Evolutionary conservation across 2,888 invertebrate genomes (phyloP).

Genomic region (Polia nebulosa): DNA sequence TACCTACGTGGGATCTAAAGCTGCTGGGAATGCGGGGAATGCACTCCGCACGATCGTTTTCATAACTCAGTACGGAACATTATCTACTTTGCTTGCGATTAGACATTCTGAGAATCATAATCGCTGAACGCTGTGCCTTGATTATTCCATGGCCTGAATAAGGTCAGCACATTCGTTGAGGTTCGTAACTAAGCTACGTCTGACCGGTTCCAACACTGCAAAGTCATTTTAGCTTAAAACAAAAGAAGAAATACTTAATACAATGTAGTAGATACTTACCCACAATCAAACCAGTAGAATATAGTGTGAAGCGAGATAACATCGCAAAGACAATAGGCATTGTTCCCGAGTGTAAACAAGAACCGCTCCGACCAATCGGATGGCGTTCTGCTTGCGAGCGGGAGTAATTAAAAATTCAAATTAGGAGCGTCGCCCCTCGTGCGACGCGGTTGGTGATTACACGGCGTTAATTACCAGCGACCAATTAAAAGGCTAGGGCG

Average conservation of each 20-base stretch:
- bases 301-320: slow-evolving; percentile 66
- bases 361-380: slow-evolving; percentile 82
- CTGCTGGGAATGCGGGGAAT: slow-evolving; percentile 73
- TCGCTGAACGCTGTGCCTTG: slow-evolving; percentile 24
- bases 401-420: slow-evolving; percentile 90
- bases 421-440: slow-evolving; percentile 85
- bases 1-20: slow-evolving; percentile 69
- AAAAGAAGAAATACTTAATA: slow-evolving; percentile 47
- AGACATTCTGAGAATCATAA: slow-evolving; percentile 54
- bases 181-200: slow-evolving; percentile 2
- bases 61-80: slow-evolving; percentile 53
- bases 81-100: slow-evolving; percentile 54
- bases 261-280: slow-evolving; percentile 49
- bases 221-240: slow-evolving; percentile 44
- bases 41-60: slow-evolving; percentile 62
- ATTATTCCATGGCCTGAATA: slow-evolving; percentile 11
- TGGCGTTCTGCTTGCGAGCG: slow-evolving; percentile 67
- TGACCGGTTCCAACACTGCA: slow-evolving; percentile 40
- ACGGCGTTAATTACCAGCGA: slow-evolving; percentile 87
- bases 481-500: slow-evolving; percentile 88
- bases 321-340: slow-evolving; percentile 82
- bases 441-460: slow-evolving; percentile 87
- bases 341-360: slow-evolving; percentile 80
- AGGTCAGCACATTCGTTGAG: not conserved
- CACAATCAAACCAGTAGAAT: slow-evolving; percentile 58